Base-by-base conservation (phyloP, 2,888 invertebrate genomes). In the Hypolimnas misippus region DNA sequence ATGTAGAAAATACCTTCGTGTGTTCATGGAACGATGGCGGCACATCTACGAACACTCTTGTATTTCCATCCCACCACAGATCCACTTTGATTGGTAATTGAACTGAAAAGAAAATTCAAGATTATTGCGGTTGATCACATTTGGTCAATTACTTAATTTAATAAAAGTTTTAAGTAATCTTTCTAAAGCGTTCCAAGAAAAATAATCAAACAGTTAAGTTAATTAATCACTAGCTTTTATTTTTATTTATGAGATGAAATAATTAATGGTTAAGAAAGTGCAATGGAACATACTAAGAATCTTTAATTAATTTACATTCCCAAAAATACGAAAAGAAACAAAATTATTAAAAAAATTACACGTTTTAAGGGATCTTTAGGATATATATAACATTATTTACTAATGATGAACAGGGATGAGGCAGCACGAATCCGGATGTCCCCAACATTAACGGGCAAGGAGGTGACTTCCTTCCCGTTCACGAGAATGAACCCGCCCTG, bases 21-120 rank as follows among this genome's bases (percentile, higher is more conserved):
- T 94, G 92, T 65, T 93, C 95, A 67, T 94, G 93, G 74, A 95
- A 95, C 25, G 91, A 86, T 0, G 96, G 93, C 0, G 96, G 96
- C 0, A 96, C 95, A 76, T 97, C 96, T 10, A 98, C 93, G 73
- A 97, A 97, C 0, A 96, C 95, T 29, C 97, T 93, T 0, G 97
- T 96, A 57, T 95, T 93, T 19, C 97, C 97, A 78, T 98, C 98
- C 98, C 98, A 98, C 95, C 97, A 96, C 6, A 98, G 80, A 69
- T 95, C 94, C 2, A 97, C 87, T 46, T 95, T 96, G 73, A 96
- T 96, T 0, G 95, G 94, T 50, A 98, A 87, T 79, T 95, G 94
- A 5, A 96, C 96, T 93, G 86, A 57, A 84, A 90, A 49, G 79
- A 63, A 42, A 42, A 35, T 29, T 14, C 8, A 16, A 7, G 6